These are phyloP conservation scores for Smutsia gigantea DNA, from an alignment of 2,797 vertebrate species.

Conservation along the genomic window DNA sequence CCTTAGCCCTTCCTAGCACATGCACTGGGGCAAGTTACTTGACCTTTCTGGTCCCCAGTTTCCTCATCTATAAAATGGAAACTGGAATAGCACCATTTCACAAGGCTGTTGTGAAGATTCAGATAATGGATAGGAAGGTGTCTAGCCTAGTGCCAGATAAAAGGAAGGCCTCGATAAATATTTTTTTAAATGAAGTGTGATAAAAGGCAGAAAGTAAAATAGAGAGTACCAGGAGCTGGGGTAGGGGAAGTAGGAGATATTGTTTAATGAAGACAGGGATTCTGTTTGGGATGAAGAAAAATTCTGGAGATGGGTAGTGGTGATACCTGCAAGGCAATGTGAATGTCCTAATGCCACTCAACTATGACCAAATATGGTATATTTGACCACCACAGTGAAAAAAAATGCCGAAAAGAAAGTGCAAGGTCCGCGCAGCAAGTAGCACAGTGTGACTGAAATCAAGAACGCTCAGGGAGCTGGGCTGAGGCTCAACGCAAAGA, in stretches of 20 bases:
- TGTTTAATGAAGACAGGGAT: neutral
- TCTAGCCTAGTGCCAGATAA: neutral
- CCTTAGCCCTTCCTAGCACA: neutral
- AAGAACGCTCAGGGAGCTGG: neutral
- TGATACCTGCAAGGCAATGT: neutral
- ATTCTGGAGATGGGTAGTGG: neutral
- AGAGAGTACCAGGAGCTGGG: neutral
- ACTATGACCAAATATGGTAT: neutral
- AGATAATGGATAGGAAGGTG: neutral
- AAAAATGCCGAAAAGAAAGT: neutral
- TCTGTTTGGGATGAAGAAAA: neutral
- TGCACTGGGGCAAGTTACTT: neutral
- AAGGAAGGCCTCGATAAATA: neutral
- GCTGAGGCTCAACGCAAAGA: neutral
- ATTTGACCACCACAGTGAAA: neutral
- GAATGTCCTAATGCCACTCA: neutral
- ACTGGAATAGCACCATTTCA: neutral
- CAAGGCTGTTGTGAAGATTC: neutral
- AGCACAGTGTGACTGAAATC: neutral
- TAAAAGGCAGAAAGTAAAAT: neutral
- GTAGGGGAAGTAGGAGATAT: too few species aligned
- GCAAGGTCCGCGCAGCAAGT: neutral
- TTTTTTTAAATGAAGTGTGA: neutral
- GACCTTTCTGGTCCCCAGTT: neutral
- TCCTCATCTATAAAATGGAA: neutral